Conservation (phyloP, 2,888 invertebrate genomes). For the Frankliniella intonsa region DNA sequence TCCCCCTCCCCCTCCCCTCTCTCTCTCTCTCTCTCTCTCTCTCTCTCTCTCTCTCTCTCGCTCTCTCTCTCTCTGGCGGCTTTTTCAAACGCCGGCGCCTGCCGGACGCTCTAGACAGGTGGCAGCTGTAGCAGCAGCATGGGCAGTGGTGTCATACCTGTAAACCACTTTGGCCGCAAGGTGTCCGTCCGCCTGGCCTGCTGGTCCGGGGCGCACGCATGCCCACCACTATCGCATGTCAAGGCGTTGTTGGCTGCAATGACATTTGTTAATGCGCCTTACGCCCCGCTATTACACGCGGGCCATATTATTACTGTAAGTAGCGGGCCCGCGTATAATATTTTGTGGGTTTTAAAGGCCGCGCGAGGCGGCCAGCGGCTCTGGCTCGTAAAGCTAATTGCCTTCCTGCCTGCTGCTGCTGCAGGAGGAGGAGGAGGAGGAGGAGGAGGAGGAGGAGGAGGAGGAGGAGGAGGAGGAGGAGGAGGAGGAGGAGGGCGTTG, state of each 20-base stretch:
- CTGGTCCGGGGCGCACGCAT: background rate
- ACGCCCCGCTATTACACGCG: background rate
- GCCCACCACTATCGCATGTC: conserved; percentile 11
- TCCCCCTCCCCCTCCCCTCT: too few species aligned
- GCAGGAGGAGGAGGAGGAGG: too few species aligned
- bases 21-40: too few species aligned
- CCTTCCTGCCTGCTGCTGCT: too few species aligned
- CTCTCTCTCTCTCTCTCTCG: background rate
- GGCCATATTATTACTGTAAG: conserved; percentile 22
- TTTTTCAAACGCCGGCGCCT: background rate
- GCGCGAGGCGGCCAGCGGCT: background rate
- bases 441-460: too few species aligned
- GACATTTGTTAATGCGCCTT: conserved; percentile 12
- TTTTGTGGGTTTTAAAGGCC: conserved; percentile 22
- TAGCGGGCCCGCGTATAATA: conserved; percentile 11
- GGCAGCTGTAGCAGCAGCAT: too few species aligned
- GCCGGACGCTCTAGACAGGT: too few species aligned
- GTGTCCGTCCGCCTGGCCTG: too few species aligned
- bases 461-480: too few species aligned
- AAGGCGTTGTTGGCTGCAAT: conserved; percentile 19
- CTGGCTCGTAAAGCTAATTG: background rate
- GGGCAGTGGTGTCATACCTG: too few species aligned
- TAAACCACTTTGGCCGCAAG: too few species aligned
- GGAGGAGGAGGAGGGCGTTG: too few species aligned
- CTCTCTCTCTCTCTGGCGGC: background rate